Percentiles rank a stretch among this genome's conserved stretches.
phyloP scores from a whole-genome alignment of 2,888 invertebrate species.

The Julus scanicus region DNA sequence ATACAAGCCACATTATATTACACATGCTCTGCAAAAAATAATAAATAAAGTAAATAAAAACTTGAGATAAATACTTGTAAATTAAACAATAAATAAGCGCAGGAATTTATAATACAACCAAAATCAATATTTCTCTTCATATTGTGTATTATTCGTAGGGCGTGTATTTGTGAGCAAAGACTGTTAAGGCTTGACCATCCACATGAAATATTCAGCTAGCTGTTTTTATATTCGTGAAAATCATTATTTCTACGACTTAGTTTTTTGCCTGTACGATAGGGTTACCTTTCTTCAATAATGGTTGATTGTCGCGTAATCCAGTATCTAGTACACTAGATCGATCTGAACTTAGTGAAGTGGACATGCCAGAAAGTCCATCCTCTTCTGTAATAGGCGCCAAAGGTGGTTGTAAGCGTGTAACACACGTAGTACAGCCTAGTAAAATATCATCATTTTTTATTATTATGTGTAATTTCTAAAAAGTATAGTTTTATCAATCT shows the following conservation, averaged over 20 bases:
- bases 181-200: neutral
- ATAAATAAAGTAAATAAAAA: neutral
- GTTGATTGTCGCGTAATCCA: conserved; percentile 51
- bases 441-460: neutral
- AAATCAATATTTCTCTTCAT: neutral
- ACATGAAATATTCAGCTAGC: neutral
- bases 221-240: neutral
- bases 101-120: neutral
- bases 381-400: conserved; percentile 52
- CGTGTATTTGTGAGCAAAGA: neutral
- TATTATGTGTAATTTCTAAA: no score
- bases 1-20: neutral
- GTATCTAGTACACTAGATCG: conserved; percentile 51
- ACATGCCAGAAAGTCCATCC: conserved; percentile 47
- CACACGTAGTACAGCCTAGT: conserved; percentile 28
- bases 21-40: neutral
- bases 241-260: neutral
- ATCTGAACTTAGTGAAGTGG: conserved; percentile 51
- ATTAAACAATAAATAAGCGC: neutral
- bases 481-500: no score
- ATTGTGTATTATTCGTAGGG: neutral
- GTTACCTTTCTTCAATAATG: conserved; percentile 48
- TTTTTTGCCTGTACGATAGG: neutral
- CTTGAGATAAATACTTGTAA: neutral
- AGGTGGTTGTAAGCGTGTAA: conserved; percentile 32